Conservation (phyloP, 2,797 vertebrate species). For the Vultur gryphus region DNA sequence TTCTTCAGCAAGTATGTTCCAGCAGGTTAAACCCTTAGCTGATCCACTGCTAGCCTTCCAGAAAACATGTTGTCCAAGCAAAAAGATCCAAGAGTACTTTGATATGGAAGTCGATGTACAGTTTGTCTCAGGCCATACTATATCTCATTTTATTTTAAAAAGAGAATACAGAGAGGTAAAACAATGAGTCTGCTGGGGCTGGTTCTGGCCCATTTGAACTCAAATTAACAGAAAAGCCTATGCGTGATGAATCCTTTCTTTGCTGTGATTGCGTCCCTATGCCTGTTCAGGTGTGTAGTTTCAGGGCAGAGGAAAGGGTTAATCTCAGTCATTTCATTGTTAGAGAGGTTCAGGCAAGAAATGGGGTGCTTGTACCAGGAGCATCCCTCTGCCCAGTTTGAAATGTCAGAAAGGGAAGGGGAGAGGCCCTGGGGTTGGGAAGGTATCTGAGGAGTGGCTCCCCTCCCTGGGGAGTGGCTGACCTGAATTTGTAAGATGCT, state of each 20-base stretch:
- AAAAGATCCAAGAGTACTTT: background rate
- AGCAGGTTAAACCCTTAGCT: background rate
- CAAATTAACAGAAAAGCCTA: background rate
- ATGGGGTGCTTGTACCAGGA: background rate
- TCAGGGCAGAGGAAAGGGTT: background rate
- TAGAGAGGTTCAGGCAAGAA: background rate
- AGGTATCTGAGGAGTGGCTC: background rate
- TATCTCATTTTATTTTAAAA: background rate
- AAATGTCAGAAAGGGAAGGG: background rate
- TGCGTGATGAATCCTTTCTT: background rate
- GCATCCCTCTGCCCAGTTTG: background rate
- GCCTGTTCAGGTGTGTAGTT: fast-evolving
- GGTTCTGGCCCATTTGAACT: background rate
- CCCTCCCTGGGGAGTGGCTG: background rate
- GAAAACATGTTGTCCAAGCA: background rate
- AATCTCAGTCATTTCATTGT: background rate
- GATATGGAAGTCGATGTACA: background rate
- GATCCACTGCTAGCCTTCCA: background rate
- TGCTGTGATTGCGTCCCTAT: background rate
- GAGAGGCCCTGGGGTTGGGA: background rate
- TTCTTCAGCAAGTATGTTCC: background rate
- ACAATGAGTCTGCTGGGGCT: background rate
- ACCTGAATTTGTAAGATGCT: background rate
- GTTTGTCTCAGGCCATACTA: background rate
- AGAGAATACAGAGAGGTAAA: background rate